phyloP scores from a whole-genome alignment of 2,797 vertebrate species.

The Morus bassanus region DNA sequence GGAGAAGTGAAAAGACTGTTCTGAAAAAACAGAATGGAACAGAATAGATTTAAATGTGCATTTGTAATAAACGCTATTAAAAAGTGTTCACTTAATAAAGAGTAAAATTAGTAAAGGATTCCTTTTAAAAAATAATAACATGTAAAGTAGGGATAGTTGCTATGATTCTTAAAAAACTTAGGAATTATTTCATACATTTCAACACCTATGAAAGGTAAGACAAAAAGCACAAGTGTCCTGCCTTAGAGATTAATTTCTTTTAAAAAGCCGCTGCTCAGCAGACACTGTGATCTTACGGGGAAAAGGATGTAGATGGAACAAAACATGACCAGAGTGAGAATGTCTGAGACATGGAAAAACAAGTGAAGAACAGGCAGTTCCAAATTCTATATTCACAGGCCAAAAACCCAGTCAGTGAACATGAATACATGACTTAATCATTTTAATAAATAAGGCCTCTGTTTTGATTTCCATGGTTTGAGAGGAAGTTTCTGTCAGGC shows the following conservation, averaged over 20 bases:
- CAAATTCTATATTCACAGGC: background rate
- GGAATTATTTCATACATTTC: background rate
- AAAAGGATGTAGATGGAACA: conserved; percentile 4
- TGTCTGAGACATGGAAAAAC: background rate
- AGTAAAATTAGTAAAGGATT: background rate
- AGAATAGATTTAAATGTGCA: background rate
- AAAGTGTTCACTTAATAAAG: background rate
- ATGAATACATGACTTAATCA: conserved; percentile 38
- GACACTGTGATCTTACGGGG: background rate
- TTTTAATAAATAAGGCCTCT: conserved; percentile 37
- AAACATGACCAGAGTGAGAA: conserved; percentile 2
- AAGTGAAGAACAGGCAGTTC: conserved; percentile 39
- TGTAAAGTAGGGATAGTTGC: background rate
- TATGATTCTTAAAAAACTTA: background rate
- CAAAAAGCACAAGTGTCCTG: background rate
- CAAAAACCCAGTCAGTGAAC: conserved; percentile 1
- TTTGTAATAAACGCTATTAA: background rate
- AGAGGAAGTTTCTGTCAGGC: background rate
- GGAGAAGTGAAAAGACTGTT: conserved; percentile 1
- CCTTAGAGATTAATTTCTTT: background rate
- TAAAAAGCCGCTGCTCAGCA: background rate
- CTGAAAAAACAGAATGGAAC: background rate
- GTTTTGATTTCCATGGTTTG: background rate
- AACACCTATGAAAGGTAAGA: background rate
- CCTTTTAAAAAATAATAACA: background rate